Evolutionary conservation across 2,797 vertebrate genomes (phyloP), one percentile per base, ranked within the genome.

Genomic region (Sebastes kiyomatsui): DNA sequence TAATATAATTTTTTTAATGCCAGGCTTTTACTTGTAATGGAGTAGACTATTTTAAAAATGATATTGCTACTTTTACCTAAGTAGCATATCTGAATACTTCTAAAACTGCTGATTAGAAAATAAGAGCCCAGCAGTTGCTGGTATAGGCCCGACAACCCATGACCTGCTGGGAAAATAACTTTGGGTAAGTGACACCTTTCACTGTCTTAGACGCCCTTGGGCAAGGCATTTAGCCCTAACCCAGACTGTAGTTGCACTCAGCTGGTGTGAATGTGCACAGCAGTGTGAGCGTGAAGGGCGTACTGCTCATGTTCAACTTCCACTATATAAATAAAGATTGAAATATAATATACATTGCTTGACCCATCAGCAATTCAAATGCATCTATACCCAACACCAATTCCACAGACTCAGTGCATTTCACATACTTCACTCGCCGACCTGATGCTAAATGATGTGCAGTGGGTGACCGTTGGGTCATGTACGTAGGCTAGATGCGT

Each of bases 381-480:
- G 3, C 12, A 30, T 75, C 30, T 5, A 42, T 42, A 23, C 58
- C 25, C 59, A 54, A 71, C 69, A 58, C 8, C 65, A 33, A n/a
- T 23, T 75, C 20, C 25, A 52, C 11, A 66, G n/a, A 66, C 32
- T 27, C 75, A 61, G 11, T 30, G 13, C 13, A 54, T 35, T 66
- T 58, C 27, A 67, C 38, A 22, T 10, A 10, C 18, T 65, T 58
- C 14, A 10, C 60, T 54, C 52, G 35, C 59, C 4, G 79, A 65
- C 52, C 49, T 81, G 81, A 71, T 32, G 52, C 35, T 74, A 30
- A 76, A 65, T 32, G 67, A 46, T 82, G 79, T 76, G 20, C 60
- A 77, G 32, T 59, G 28, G 73, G 68, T 88, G 74, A 86, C 42
- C 20, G 16, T 22, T 79, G 62, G 83, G 82, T 80, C 75, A 55